Evolutionary conservation across 2,888 invertebrate genomes (phyloP).

Genomic region (Polymixis flavicincta): DNA sequence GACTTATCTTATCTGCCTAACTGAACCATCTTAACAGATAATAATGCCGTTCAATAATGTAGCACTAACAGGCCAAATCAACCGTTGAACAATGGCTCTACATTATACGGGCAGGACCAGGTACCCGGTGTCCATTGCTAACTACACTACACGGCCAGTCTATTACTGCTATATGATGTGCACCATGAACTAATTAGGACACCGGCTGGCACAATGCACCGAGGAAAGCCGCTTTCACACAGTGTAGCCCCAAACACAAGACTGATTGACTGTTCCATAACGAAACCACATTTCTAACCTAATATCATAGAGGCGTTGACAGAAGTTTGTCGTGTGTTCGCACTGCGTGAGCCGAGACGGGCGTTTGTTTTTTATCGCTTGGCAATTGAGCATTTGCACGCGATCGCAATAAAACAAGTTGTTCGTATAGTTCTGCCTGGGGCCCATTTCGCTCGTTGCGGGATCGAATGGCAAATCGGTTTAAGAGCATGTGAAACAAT

Average conservation of each 20-base stretch:
- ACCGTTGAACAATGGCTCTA: constrained; percentile 59
- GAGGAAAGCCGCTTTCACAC: constrained; percentile 46
- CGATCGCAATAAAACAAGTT: constrained; percentile 65
- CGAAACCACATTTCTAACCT: constrained; percentile 32
- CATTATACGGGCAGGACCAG: constrained; percentile 60
- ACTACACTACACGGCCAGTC: constrained; percentile 75
- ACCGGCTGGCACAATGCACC: constrained; percentile 63
- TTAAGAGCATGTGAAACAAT: constrained; percentile 50
- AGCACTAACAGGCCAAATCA: constrained; percentile 45
- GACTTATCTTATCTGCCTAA: constrained; percentile 32
- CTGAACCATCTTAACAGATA: constrained; percentile 41
- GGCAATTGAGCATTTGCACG: constrained; percentile 63
- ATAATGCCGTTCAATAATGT: constrained; percentile 44
- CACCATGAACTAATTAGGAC: constrained; percentile 76
- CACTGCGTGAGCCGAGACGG: constrained; percentile 44
- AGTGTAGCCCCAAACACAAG: constrained; percentile 22
- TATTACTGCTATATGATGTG: constrained; percentile 74
- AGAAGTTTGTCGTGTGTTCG: constrained; percentile 45
- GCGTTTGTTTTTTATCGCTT: constrained; percentile 61
- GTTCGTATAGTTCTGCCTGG: constrained; percentile 53
- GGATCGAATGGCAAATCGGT: constrained; percentile 47
- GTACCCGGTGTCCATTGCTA: constrained; percentile 58
- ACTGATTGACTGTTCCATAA: constrained; percentile 42
- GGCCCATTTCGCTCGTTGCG: constrained; percentile 35
- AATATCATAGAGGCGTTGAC: constrained; percentile 44